Conservation (phyloP, 1,140 invertebrate species). For the Phortica variegata region DNA sequence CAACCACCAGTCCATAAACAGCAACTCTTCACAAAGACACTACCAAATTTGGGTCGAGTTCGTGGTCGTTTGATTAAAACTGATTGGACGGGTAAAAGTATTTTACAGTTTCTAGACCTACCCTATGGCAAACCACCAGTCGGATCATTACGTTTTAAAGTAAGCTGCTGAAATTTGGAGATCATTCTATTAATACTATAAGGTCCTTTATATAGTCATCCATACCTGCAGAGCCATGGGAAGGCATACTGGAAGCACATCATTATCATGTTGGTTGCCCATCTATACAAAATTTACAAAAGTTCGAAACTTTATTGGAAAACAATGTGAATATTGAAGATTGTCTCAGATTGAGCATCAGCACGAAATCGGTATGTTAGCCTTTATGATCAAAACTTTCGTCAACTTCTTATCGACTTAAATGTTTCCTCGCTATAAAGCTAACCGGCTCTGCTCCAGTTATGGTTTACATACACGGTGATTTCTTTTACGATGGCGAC, state of each 20-base stretch:
- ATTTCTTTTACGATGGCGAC: slow-evolving; percentile 51
- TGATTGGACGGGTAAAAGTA: slow-evolving; percentile 40
- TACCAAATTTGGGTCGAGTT: slow-evolving; percentile 41
- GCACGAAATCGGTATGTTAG: slow-evolving; percentile 38
- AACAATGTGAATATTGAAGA: slow-evolving; percentile 42
- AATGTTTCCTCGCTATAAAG: slow-evolving; percentile 2
- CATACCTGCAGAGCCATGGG: slow-evolving; percentile 56
- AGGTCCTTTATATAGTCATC: slow-evolving; percentile 29
- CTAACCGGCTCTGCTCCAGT: slow-evolving; percentile 36
- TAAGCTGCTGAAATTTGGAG: background rate
- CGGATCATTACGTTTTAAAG: slow-evolving; percentile 38
- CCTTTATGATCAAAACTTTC: too few species aligned
- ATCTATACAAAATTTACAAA: slow-evolving; percentile 36
- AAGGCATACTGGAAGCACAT: slow-evolving; percentile 45
- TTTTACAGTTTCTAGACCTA: slow-evolving; percentile 49
- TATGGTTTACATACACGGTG: slow-evolving; percentile 55
- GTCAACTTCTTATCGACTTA: background rate
- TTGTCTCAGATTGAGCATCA: slow-evolving; percentile 40
- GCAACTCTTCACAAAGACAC: slow-evolving; percentile 21
- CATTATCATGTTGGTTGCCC: slow-evolving; percentile 41
- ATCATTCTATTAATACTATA: background rate
- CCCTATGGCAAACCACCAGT: slow-evolving; percentile 41
- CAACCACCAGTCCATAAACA: background rate
- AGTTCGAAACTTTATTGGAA: slow-evolving; percentile 30
- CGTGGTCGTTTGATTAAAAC: slow-evolving; percentile 33